phyloP scores from a whole-genome alignment of 2,888 invertebrate species.

The Ennomos fuscantarius region DNA sequence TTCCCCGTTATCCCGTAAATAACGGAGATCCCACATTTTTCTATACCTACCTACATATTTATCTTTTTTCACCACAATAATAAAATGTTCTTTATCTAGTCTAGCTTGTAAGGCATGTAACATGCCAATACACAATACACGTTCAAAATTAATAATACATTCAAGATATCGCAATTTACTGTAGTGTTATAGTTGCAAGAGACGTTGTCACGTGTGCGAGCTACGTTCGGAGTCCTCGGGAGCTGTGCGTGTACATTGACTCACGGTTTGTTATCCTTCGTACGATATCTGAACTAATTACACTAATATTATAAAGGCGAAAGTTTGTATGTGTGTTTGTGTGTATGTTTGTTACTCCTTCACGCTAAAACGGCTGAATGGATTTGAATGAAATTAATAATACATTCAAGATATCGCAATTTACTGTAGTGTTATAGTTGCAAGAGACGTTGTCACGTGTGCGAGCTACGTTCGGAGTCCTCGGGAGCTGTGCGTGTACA shows the following conservation, averaged over 20 bases:
- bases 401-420: slow-evolving; percentile 29
- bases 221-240: slow-evolving; percentile 21
- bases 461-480: slow-evolving; percentile 17
- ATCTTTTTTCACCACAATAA: background rate
- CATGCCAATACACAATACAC: slow-evolving; percentile 17
- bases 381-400: too few relatives aligned
- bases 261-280: slow-evolving; percentile 2
- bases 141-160: slow-evolving; percentile 30
- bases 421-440: slow-evolving; percentile 37
- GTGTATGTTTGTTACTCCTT: too few relatives aligned
- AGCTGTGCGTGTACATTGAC: slow-evolving; percentile 17
- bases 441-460: slow-evolving; percentile 35
- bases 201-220: slow-evolving; percentile 33
- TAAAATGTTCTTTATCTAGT: slow-evolving; percentile 1
- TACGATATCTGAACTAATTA: too few relatives aligned
- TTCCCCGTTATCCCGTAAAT: too few relatives aligned
- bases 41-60: too few relatives aligned
- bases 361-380: too few relatives aligned
- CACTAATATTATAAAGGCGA: too few relatives aligned
- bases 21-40: too few relatives aligned
- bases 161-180: slow-evolving; percentile 31
- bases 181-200: slow-evolving; percentile 34
- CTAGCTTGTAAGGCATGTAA: background rate
- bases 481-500: slow-evolving; percentile 19
- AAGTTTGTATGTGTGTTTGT: too few relatives aligned